Base-by-base conservation (phyloP, 2,888 invertebrate species). In the Petrolisthes cinctipes region DNA sequence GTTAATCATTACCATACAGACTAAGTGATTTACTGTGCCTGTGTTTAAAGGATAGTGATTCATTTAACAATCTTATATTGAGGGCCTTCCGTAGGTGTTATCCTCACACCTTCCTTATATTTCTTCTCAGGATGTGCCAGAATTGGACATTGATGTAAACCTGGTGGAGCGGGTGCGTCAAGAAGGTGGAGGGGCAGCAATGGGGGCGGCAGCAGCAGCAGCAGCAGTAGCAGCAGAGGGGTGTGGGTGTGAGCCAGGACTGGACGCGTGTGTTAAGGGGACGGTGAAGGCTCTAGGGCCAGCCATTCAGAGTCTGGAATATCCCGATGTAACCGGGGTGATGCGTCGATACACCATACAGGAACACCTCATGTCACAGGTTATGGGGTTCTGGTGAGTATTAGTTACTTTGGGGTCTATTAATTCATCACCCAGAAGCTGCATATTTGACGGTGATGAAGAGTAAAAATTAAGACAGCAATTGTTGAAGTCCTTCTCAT, bases 51-150 rank as follows among this genome's bases (percentile, higher is more conserved):
- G 6, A 61, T 57, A 53, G 7, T 85, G 4, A 37, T 78, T 1
- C 7, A 5, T 5, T 17, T 5, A 9, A 78, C 53, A 78, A 51
- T 75, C 51, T 53, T 51, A 37, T 37, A 37, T 37, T 37, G 37
- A 37, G 37, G 37, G 37, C 37, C 37, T 37, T 1, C 0, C 37
- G 2, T 37, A 37, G 0, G 37, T 37, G 4, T 1, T 17, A 14
- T 56, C 17, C 17, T 17, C 17, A 53, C 1, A 17, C 11, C 17
- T n/a, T 17, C 37, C 6, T 76, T 88, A 11, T 53, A 14, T 61
- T 5, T 85, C 93, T 92, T 9, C 91, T 9, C 71, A 89, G 89
- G 82, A 84, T 14, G 80, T 83, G 6, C 82, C 85, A 23, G 89
- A 89, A 53, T 1, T 86, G 57, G 82, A 83, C 11, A 73, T 88